Conservation (phyloP, 1,140 invertebrate species). For the Propsilocerus akamusi region DNA sequence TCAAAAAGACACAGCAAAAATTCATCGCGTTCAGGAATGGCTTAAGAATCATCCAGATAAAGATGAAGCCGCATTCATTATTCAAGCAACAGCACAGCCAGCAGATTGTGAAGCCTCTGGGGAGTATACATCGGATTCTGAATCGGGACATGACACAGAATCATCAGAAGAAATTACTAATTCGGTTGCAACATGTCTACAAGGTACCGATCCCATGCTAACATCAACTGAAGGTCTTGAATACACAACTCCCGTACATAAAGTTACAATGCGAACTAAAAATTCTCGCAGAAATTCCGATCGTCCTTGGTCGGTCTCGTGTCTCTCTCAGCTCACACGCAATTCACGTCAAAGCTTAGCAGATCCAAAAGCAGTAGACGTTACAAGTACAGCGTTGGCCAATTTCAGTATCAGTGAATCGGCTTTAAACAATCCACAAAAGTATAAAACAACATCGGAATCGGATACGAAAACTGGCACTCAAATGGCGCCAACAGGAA, state of each 20-base stretch:
- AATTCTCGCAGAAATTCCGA: slow-evolving; percentile 18
- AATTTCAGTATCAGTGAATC: slow-evolving; percentile 70
- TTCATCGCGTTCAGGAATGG: slow-evolving; percentile 24
- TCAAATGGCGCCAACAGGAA: slow-evolving; percentile 24
- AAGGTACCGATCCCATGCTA: slow-evolving; percentile 30
- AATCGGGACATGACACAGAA: slow-evolving; percentile 43
- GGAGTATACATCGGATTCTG: slow-evolving; percentile 63
- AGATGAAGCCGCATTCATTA: slow-evolving; percentile 7
- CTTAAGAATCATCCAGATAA: slow-evolving; percentile 13
- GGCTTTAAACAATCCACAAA: slow-evolving; percentile 47
- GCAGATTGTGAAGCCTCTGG: slow-evolving; percentile 66
- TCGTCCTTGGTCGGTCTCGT: slow-evolving; percentile 70
- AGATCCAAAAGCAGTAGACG: slow-evolving; percentile 13
- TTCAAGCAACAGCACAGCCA: slow-evolving; percentile 8
- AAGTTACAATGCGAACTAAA: slow-evolving; percentile 9
- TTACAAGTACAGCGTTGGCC: slow-evolving; percentile 23
- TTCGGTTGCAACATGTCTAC: slow-evolving; percentile 39
- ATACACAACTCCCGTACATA: background rate
- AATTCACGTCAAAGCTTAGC: slow-evolving; percentile 7
- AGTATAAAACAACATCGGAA: slow-evolving; percentile 5
- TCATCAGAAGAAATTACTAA: slow-evolving; percentile 52
- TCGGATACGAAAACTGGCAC: slow-evolving; percentile 15
- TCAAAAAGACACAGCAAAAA: slow-evolving; percentile 15
- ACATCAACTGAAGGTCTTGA: slow-evolving; percentile 34
- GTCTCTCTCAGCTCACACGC: slow-evolving; percentile 45